These are phyloP conservation scores for Kuschelorhynchus macadamiae DNA, from an alignment of 2,888 invertebrate genomes.

Conservation along the genomic window DNA sequence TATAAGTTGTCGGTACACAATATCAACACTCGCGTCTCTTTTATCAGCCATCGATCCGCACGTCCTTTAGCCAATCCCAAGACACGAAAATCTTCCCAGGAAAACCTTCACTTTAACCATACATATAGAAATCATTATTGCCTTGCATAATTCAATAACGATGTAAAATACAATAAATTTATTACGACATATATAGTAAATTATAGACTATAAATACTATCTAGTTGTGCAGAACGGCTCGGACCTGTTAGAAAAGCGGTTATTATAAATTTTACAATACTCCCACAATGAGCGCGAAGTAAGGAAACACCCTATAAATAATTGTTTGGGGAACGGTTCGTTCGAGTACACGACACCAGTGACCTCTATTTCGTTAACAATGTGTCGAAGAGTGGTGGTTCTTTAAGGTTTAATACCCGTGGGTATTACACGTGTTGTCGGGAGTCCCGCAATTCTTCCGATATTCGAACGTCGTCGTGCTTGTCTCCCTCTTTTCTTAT, in stretches of 20 bases:
- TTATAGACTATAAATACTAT: slow-evolving; percentile 43
- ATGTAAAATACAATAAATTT: slow-evolving; percentile 45
- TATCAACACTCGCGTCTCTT: too few species aligned
- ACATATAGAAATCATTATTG: slow-evolving; percentile 22
- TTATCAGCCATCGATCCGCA: too few species aligned
- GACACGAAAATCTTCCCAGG: slow-evolving; percentile 6
- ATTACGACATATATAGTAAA: slow-evolving; percentile 48
- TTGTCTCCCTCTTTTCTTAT: too few species aligned
- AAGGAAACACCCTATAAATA: slow-evolving; percentile 47
- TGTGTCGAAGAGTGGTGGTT: too few species aligned
- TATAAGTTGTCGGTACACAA: too few species aligned
- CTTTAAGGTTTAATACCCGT: too few species aligned
- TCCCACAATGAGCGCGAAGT: slow-evolving; percentile 34
- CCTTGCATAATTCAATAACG: slow-evolving; percentile 48
- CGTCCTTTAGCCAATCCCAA: not conserved
- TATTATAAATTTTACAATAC: slow-evolving; percentile 49
- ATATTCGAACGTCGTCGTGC: too few species aligned
- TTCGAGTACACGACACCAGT: slow-evolving; percentile 16
- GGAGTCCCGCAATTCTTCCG: too few species aligned
- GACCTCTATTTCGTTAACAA: slow-evolving; percentile 24
- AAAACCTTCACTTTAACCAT: slow-evolving; percentile 18
- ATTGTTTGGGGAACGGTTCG: slow-evolving; percentile 28
- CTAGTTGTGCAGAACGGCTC: slow-evolving; percentile 41
- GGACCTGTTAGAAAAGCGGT: slow-evolving; percentile 45
- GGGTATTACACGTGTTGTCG: too few species aligned